phyloP scores from a whole-genome alignment of 1,140 invertebrate genomes.

The Gyrodactylus salaris region DNA sequence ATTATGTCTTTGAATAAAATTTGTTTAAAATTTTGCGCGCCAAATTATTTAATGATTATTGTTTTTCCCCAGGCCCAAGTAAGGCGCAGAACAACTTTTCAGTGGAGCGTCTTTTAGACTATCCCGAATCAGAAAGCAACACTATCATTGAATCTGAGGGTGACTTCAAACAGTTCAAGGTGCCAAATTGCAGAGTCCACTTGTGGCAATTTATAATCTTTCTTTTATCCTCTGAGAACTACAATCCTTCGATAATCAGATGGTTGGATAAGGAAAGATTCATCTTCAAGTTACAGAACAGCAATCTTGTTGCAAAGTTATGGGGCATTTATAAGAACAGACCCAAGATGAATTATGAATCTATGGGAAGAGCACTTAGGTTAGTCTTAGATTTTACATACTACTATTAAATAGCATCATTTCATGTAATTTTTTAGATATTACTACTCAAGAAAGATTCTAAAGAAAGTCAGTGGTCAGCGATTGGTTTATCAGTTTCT shows the following conservation, averaged over 20 bases:
- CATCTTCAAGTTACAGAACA: not conserved
- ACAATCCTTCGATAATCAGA: conserved; percentile 1
- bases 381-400: not conserved
- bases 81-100: no score
- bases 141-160: no score
- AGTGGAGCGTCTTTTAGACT: no score
- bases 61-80: no score
- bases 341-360: conserved; percentile 5
- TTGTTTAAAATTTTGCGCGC: no score
- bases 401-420: conserved; percentile 4
- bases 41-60: no score
- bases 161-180: no score
- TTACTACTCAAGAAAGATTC: conserved; percentile 89
- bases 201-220: conserved; percentile 1
- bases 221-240: not conserved
- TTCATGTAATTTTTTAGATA: conserved; percentile 28
- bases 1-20: no score
- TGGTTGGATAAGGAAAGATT: not conserved
- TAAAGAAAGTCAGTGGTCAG: conserved; percentile 95
- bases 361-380: conserved; percentile 1
- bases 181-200: not conserved
- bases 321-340: not conserved
- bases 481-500: conserved; percentile 79
- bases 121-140: no score
- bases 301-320: not conserved